These are phyloP conservation scores for Cosmia pyralina DNA, from an alignment of 2,888 invertebrate species.

Conservation along the genomic window DNA sequence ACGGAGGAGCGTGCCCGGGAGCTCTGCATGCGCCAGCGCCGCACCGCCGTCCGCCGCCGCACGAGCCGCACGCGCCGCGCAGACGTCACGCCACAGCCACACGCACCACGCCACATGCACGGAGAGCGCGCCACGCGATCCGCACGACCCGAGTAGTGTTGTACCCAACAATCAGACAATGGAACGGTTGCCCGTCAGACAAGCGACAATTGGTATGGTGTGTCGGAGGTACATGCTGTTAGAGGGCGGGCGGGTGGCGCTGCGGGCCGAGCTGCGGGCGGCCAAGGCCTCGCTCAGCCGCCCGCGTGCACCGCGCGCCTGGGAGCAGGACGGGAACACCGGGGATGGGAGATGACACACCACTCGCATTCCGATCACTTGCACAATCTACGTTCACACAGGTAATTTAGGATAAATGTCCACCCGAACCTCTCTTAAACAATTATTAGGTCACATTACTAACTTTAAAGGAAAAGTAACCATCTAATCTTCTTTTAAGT, in stretches of 20 bases:
- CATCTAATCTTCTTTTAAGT: conserved; percentile 72
- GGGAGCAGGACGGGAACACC: conserved; percentile 69
- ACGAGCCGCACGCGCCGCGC: conserved; percentile 60
- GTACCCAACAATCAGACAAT: conserved; percentile 91
- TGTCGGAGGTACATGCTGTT: conserved; percentile 89
- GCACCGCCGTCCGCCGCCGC: conserved; percentile 65
- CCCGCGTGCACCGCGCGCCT: conserved; percentile 68
- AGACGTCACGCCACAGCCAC: conserved; percentile 71
- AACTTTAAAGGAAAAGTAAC: conserved; percentile 72
- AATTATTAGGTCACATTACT: conserved; percentile 70
- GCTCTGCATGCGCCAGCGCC: conserved; percentile 91
- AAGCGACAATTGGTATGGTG: conserved; percentile 90
- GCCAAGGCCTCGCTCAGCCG: conserved; percentile 69
- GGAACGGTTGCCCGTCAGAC: conserved; percentile 91
- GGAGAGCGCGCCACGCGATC: conserved; percentile 88
- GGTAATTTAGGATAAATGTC: conserved; percentile 80
- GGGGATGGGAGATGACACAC: conserved; percentile 69
- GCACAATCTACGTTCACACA: conserved; percentile 72
- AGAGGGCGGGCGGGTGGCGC: conserved; percentile 86
- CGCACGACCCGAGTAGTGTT: conserved; percentile 91
- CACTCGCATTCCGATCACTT: conserved; percentile 70
- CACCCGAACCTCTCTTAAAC: conserved; percentile 82
- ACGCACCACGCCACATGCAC: conserved; percentile 79
- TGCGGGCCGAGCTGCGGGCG: conserved; percentile 75
- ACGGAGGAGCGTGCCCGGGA: conserved; percentile 96